A percentile compares a stretch with the other conserved stretches of the same genome.
Conservation (phyloP, 2,113 vertebrate genomes). For the Ibidorhyncha struthersii region DNA sequence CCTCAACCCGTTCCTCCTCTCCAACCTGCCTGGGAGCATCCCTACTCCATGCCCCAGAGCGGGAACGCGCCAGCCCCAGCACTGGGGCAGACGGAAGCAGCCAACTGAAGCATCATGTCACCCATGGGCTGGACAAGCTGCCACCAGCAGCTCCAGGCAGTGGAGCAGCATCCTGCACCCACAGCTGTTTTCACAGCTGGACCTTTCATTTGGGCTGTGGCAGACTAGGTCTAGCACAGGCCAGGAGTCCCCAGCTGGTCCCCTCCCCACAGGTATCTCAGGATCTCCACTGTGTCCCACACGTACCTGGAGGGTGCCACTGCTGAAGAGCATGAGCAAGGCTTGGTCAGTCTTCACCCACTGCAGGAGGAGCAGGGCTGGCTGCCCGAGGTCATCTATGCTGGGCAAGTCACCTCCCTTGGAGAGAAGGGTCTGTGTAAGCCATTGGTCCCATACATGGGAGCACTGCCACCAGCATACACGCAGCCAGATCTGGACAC, state of each 20-base stretch:
- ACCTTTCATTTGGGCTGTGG: neutral
- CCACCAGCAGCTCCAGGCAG: neutral
- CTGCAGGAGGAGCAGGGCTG: slow-evolving; percentile 87
- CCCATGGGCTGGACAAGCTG: neutral
- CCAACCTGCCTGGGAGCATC: neutral
- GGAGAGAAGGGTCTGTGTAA: neutral
- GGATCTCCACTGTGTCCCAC: neutral
- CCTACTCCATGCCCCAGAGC: neutral
- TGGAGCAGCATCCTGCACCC: neutral
- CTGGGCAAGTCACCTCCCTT: slow-evolving; percentile 92
- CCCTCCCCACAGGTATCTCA: neutral
- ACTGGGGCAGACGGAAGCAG: neutral
- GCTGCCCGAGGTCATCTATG: slow-evolving; percentile 75
- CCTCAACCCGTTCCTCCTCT: slow-evolving; percentile 31
- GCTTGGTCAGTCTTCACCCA: slow-evolving; percentile 98
- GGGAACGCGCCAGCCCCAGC: neutral
- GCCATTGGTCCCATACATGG: neutral
- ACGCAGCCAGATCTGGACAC: neutral
- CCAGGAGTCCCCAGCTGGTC: neutral
- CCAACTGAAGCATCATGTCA: neutral
- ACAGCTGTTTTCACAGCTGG: neutral
- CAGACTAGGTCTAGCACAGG: neutral
- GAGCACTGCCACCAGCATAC: neutral
- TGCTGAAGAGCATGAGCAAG: slow-evolving; percentile 96
- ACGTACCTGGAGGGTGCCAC: slow-evolving; percentile 90